phyloP scores from a whole-genome alignment of 2,888 invertebrate species.

The Ophion slaviceki region DNA sequence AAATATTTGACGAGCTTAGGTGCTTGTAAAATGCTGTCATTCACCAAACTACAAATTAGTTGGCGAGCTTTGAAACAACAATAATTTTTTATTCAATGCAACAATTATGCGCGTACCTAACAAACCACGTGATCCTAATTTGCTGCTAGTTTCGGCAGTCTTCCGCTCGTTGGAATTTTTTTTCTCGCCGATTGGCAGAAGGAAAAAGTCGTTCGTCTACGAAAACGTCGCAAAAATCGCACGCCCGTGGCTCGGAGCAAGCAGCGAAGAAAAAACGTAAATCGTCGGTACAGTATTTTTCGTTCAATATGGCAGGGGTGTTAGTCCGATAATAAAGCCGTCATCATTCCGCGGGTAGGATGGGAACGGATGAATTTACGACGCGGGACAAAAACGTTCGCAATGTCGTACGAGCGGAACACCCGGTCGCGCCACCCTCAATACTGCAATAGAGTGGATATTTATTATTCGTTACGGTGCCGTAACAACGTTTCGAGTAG shows the following conservation, averaged over 20 bases:
- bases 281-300: conserved; percentile 7
- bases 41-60: too few relatives aligned
- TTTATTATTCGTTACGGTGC: conserved; percentile 37
- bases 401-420: background rate
- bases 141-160: too few relatives aligned
- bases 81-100: too few relatives aligned
- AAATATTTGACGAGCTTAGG: too few relatives aligned
- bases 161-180: background rate
- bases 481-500: conserved; percentile 29
- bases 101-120: too few relatives aligned
- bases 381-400: conserved; percentile 7
- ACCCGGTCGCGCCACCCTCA: background rate
- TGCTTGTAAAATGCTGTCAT: too few relatives aligned
- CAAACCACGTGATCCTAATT: too few relatives aligned
- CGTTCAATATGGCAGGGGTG: background rate
- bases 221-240: too few relatives aligned
- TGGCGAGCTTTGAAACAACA: too few relatives aligned
- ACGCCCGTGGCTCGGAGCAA: too few relatives aligned
- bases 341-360: conserved; percentile 19
- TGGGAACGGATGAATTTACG: conserved; percentile 24
- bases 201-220: background rate
- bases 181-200: background rate
- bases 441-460: conserved; percentile 20
- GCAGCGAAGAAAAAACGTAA: background rate
- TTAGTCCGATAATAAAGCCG: conserved; percentile 31